Percentiles rank a stretch among this genome's conserved stretches.
These are phyloP conservation scores for Arizona elegans DNA, from an alignment of 2,113 vertebrate genomes.

Conservation along the genomic window DNA sequence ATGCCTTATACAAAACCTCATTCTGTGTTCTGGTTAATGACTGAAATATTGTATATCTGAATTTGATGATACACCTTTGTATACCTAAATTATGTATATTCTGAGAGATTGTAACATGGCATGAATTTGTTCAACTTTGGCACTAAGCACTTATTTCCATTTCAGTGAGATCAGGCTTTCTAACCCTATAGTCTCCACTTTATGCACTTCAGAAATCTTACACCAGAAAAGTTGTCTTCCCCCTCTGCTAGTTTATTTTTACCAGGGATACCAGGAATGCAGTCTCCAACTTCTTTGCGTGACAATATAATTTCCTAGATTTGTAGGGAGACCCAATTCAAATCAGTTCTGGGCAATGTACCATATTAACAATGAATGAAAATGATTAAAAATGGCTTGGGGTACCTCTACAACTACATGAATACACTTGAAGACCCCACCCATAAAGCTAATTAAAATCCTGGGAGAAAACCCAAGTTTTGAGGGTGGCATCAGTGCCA, in stretches of 20 bases:
- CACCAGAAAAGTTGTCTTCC: not conserved
- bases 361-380: not conserved
- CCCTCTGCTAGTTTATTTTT: not conserved
- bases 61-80: not conserved
- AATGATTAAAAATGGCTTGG: not conserved
- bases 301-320: not conserved
- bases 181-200: not conserved
- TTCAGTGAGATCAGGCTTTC: not conserved
- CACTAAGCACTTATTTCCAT: not conserved
- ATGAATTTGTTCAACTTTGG: not conserved
- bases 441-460: not conserved
- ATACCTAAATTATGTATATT: not conserved
- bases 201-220: not conserved
- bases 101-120: not conserved
- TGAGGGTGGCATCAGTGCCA: not conserved
- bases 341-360: not conserved
- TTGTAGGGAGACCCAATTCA: not conserved
- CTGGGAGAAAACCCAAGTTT: not conserved
- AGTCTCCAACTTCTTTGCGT: not conserved
- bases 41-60: not conserved
- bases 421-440: not conserved
- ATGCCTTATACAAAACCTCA: conserved; percentile 38
- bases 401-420: not conserved
- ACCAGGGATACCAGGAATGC: not conserved
- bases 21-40: conserved; percentile 38